These are phyloP conservation scores for Leptodactylus fuscus DNA, from an alignment of 2,113 vertebrate genomes.

Conservation along the genomic window DNA sequence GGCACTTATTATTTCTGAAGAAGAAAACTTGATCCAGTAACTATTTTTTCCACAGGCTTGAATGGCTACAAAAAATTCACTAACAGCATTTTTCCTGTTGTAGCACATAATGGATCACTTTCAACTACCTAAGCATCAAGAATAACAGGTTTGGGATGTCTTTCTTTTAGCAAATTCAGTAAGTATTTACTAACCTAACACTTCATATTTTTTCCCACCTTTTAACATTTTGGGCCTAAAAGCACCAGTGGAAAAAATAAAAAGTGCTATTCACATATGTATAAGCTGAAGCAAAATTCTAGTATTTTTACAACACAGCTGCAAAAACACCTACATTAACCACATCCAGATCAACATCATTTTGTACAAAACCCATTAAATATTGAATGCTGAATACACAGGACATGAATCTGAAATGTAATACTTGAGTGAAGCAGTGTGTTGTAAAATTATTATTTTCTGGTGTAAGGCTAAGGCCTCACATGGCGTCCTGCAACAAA, in stretches of 20 bases:
- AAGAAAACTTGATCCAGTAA: neutral
- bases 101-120: neutral
- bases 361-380: neutral
- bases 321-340: constrained; percentile 31
- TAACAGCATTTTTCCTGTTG: neutral
- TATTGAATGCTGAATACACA: neutral
- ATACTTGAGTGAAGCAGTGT: neutral
- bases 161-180: constrained; percentile 5
- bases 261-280: constrained; percentile 1
- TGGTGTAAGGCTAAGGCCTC: too few species aligned
- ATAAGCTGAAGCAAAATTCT: neutral
- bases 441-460: neutral
- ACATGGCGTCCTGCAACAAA: too few species aligned
- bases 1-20: too few species aligned
- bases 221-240: neutral
- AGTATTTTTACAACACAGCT: constrained; percentile 22
- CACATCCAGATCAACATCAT: constrained; percentile 12
- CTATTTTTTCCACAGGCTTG: neutral
- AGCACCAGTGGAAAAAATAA: neutral
- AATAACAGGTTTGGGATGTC: neutral
- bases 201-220: constrained; percentile 1
- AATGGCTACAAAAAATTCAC: neutral
- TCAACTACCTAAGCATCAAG: neutral
- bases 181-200: constrained; percentile 21
- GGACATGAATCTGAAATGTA: neutral